Percentiles rank a stretch among this genome's conserved stretches.
phyloP scores from a whole-genome alignment of 1,140 invertebrate species.

The Cotesia typhae region DNA sequence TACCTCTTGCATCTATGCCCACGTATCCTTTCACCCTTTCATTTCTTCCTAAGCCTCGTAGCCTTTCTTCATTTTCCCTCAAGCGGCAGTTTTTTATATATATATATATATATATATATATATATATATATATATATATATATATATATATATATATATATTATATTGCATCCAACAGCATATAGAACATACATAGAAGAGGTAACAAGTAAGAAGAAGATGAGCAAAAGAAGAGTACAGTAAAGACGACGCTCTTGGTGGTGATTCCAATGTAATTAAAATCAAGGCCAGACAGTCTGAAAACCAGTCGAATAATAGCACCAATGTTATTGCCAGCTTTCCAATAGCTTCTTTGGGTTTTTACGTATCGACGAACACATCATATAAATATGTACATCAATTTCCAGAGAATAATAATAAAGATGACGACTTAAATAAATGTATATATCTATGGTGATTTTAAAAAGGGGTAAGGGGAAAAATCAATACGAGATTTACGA shows the following conservation, averaged over 20 bases:
- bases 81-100: no score
- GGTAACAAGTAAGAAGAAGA: slow-evolving; percentile 15
- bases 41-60: neutral
- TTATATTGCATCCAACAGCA: neutral
- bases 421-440: neutral
- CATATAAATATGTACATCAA: slow-evolving; percentile 5
- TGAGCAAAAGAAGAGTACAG: slow-evolving; percentile 31
- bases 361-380: slow-evolving; percentile 13
- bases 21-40: neutral
- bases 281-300: slow-evolving; percentile 46
- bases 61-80: neutral
- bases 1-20: slow-evolving; percentile 2
- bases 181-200: neutral
- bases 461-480: neutral
- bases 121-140: neutral
- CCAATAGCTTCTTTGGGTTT: slow-evolving; percentile 20
- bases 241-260: slow-evolving; percentile 43
- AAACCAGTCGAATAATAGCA: slow-evolving; percentile 41
- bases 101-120: neutral
- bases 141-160: neutral
- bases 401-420: neutral
- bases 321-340: slow-evolving; percentile 37
- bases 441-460: neutral
- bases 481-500: neutral
- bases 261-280: slow-evolving; percentile 52